Percentiles rank a stretch among this genome's conserved stretches.
phyloP scores from a whole-genome alignment of 2,113 vertebrate genomes.

The Anhinga anhinga region DNA sequence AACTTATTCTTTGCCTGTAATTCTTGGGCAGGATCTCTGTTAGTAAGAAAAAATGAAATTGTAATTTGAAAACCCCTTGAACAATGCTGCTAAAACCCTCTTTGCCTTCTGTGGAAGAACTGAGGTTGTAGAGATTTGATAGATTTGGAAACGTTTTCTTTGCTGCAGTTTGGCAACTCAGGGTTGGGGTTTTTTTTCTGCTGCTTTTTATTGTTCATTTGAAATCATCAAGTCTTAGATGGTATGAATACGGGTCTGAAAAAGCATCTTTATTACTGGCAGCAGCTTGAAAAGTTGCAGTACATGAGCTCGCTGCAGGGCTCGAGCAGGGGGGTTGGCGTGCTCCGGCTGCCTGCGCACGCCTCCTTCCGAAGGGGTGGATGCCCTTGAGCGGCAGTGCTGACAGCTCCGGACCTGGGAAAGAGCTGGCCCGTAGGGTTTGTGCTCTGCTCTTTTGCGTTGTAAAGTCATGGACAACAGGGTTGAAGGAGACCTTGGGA shows the following conservation, averaged over 20 bases:
- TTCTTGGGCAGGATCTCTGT: background rate
- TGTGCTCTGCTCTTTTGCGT: background rate
- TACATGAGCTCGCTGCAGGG: background rate
- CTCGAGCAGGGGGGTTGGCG: background rate
- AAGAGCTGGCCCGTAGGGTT: background rate
- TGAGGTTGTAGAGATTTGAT: background rate
- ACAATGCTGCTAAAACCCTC: background rate
- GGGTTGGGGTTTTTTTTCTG: background rate
- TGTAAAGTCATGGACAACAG: background rate
- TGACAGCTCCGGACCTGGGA: rapidly evolving
- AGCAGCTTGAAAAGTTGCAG: background rate
- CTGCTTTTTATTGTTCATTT: background rate
- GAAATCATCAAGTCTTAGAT: background rate
- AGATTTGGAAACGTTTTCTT: background rate
- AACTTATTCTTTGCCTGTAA: background rate
- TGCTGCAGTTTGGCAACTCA: background rate
- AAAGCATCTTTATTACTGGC: background rate
- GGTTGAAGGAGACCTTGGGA: background rate
- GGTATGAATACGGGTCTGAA: background rate
- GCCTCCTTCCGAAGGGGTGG: rapidly evolving
- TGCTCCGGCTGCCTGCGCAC: background rate
- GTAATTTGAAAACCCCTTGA: background rate
- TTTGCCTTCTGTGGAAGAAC: background rate
- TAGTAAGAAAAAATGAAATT: background rate
- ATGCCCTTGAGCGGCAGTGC: background rate